Evolutionary conservation across 2,888 invertebrate genomes (phyloP), one percentile per base, ranked within the genome.

Genomic region (Erebia ligea): DNA sequence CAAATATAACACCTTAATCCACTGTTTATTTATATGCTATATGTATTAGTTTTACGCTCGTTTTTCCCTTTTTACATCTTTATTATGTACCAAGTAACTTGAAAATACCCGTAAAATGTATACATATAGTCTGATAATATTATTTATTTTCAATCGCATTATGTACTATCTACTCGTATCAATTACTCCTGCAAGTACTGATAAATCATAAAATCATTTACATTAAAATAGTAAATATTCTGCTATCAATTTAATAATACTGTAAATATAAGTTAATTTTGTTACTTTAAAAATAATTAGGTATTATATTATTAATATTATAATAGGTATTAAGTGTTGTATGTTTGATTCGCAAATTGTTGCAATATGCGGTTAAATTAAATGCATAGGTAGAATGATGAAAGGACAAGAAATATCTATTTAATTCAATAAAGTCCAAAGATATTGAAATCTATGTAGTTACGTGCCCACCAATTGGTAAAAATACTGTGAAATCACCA

Each of bases 181-280:
- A 48, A 56, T 69, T 64, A 70, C 72, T 71, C 72, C 59, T 75
- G 67, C 77, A 76, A 34, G 75, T 79, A 76, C 77, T 77, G 76
- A 77, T 76, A 75, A 73, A 73, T 72, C 74, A 74, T 73, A 76
- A 75, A 73, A 73, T 72, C 73, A 74, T 73, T 74, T 69, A 69
- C 54, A 70, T 77, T 78, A 79, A 15, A 89, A 87, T 91, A 91
- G 90, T 87, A 59, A 76, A 91, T 91, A 88, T 91, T 90, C 88
- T 90, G 88, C 90, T 91, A 91, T 91, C 87, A 86, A 86, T 89
- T 90, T 91, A 89, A 90, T 84, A 83, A 86, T 90, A 92, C 83
- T 93, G 93, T 93, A 93, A 91, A 93, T 93, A 93, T 93, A 92
- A 92, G 92, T 92, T 93, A 93, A 93, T 91, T 91, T 92, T 92